Evolutionary conservation across 2,113 vertebrate genomes (phyloP).

Genomic region (Sminthopsis crassicaudata): DNA sequence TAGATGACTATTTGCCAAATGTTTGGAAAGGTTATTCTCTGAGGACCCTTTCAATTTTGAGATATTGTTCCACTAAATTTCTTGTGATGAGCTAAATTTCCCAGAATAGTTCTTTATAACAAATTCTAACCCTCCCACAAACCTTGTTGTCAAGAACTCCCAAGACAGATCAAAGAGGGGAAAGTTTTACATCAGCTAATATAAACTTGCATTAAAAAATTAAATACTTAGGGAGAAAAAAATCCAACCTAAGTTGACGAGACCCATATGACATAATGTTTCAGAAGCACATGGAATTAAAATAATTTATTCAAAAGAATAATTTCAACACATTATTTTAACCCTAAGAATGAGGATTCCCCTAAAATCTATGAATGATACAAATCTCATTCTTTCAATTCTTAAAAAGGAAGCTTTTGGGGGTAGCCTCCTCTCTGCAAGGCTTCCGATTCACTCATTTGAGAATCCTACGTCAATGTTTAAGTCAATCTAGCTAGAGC

Average conservation of each 20-base stretch:
- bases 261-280: neutral
- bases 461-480: neutral
- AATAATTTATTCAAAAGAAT: neutral
- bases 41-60: neutral
- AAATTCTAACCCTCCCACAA: neutral
- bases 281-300: neutral
- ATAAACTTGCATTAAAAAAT: neutral
- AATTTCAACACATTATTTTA: neutral
- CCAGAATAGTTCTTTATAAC: slow-evolving; percentile 14
- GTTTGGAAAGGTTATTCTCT: neutral
- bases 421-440: neutral
- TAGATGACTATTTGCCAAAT: neutral
- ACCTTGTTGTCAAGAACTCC: neutral
- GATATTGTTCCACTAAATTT: neutral
- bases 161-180: neutral
- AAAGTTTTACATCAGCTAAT: neutral
- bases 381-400: neutral
- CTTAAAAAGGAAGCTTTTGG: neutral
- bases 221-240: neutral
- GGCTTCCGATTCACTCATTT: neutral
- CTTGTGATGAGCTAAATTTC: accelerated
- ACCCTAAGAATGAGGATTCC: neutral
- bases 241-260: neutral
- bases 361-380: neutral
- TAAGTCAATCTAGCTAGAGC: neutral